A percentile compares a stretch with the other conserved stretches of the same genome.
Conservation (phyloP, 1,140 invertebrate species). For the Drosophila sucinea region DNA sequence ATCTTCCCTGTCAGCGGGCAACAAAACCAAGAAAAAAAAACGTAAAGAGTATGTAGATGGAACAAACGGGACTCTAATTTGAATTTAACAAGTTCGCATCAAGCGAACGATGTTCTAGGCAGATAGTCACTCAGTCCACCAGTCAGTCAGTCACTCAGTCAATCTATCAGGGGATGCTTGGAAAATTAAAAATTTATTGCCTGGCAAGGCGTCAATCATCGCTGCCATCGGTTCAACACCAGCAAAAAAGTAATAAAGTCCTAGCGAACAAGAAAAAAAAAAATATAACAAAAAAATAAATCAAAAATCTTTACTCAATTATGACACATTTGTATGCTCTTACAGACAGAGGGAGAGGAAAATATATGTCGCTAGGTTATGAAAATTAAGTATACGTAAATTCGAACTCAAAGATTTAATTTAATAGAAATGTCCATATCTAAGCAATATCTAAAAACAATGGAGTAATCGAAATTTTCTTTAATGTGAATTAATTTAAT, state of each 20-base stretch:
- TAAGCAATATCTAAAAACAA: too few species aligned
- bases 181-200: conserved; percentile 82
- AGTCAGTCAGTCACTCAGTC: conserved; percentile 31
- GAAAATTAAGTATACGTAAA: background rate
- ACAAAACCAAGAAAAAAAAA: conserved; percentile 34
- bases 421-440: too few species aligned
- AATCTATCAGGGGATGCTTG: conserved; percentile 64
- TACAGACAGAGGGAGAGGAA: too few species aligned
- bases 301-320: background rate
- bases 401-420: too few species aligned
- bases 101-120: conserved; percentile 21
- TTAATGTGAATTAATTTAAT: too few species aligned
- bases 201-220: conserved; percentile 72
- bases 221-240: conserved; percentile 35
- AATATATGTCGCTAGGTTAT: background rate
- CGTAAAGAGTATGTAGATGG: conserved; percentile 4
- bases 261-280: background rate
- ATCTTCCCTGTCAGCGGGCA: conserved; percentile 75
- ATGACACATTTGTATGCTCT: conserved; percentile 18
- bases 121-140: conserved; percentile 11
- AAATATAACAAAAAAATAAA: background rate
- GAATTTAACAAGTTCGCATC: conserved; percentile 74
- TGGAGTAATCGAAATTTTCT: too few species aligned
- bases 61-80: conserved; percentile 68
- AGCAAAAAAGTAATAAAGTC: conserved; percentile 47